A percentile compares a stretch with the other conserved stretches of the same genome.
These are phyloP conservation scores for Ceratosolen fusciceps DNA, from an alignment of 1,140 invertebrate genomes.

Conservation along the genomic window DNA sequence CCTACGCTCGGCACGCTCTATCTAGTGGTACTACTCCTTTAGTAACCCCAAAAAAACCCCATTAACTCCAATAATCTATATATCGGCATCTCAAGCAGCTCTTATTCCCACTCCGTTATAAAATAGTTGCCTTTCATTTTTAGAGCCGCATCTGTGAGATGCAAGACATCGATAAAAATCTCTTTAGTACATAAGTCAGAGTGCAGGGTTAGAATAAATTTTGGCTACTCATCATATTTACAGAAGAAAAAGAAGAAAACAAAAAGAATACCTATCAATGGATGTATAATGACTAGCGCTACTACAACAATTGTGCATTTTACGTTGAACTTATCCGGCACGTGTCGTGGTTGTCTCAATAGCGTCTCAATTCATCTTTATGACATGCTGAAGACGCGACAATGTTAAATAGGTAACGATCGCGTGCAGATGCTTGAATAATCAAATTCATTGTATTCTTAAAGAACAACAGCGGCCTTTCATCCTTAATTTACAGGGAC, in stretches of 20 bases:
- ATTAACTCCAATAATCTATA: too few species aligned
- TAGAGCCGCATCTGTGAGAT: too few species aligned
- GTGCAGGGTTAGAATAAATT: slow-evolving; percentile 18
- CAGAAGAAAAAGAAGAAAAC: slow-evolving; percentile 8
- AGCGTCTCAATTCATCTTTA: slow-evolving; percentile 12
- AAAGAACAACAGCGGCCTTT: neutral
- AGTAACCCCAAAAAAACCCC: too few species aligned
- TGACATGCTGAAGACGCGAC: neutral
- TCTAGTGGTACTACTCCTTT: too few species aligned
- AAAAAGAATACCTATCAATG: slow-evolving; percentile 11
- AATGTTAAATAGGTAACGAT: slow-evolving; percentile 10
- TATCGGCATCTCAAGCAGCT: too few species aligned
- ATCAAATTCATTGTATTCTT: neutral
- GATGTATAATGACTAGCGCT: slow-evolving; percentile 29
- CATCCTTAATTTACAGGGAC: neutral
- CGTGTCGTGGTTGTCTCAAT: neutral
- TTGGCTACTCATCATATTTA: slow-evolving; percentile 27
- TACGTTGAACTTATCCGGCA: slow-evolving; percentile 7
- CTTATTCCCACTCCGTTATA: too few species aligned
- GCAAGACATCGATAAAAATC: too few species aligned
- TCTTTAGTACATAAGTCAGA: neutral
- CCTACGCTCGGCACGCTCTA: too few species aligned
- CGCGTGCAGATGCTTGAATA: neutral
- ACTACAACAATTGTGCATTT: slow-evolving; percentile 33
- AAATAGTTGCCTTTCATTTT: too few species aligned